A percentile compares a stretch with the other conserved stretches of the same genome.
These are phyloP conservation scores for Echinops telfairi DNA, from an alignment of 2,113 vertebrate genomes.

Conservation along the genomic window DNA sequence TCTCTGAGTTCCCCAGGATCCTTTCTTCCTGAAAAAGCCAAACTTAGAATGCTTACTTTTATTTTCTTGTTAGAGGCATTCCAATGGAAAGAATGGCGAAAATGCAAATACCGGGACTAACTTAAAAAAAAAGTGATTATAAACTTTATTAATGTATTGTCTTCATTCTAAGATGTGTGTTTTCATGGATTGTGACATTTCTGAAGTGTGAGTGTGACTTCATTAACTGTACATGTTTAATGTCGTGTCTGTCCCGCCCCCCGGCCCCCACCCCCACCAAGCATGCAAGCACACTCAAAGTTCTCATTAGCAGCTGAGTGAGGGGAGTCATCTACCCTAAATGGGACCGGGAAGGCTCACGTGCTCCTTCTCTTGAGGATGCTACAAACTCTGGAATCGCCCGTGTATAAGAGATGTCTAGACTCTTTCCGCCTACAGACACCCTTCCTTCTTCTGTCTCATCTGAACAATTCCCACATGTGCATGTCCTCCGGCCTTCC, in stretches of 20 bases:
- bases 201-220: not conserved
- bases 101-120: not conserved
- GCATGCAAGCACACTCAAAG: not conserved
- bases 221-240: slow-evolving; percentile 7
- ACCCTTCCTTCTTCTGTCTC: not conserved
- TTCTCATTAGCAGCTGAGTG: slow-evolving; percentile 17
- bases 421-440: not conserved
- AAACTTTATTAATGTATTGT: not conserved
- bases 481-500: not conserved
- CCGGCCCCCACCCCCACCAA: too few species aligned
- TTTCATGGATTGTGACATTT: slow-evolving; percentile 1
- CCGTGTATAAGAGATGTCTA: slow-evolving; percentile 34
- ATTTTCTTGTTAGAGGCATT: not conserved
- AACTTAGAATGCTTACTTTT: not conserved
- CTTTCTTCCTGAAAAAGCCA: not conserved
- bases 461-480: slow-evolving; percentile 7
- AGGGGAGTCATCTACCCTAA: slow-evolving; percentile 42
- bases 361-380: slow-evolving; percentile 23
- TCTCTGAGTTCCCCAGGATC: not conserved
- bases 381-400: slow-evolving; percentile 45
- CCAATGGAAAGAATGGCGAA: not conserved
- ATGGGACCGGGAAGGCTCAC: slow-evolving; percentile 20
- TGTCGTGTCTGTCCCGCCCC: not conserved
- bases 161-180: not conserved
- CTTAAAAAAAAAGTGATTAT: not conserved